A percentile compares a stretch with the other conserved stretches of the same genome.
phyloP scores from a whole-genome alignment of 23 tunicate species.

The Ascidia mentula region DNA sequence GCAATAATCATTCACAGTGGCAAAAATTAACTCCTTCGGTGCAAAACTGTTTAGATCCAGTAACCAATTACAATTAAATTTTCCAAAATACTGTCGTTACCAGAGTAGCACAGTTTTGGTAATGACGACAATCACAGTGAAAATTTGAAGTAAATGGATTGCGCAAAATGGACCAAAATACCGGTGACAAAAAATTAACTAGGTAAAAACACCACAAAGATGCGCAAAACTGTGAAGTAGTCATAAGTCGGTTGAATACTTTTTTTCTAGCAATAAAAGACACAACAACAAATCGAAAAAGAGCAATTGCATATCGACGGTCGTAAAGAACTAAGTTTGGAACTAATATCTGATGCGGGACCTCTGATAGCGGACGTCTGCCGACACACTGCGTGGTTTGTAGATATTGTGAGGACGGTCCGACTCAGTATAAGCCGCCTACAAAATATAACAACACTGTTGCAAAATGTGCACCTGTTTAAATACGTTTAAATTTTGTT shows the following conservation, averaged over 20 bases:
- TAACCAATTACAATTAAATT: background rate
- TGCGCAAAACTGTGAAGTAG: no score
- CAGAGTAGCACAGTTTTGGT: background rate
- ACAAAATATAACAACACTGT: background rate
- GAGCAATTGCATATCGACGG: background rate
- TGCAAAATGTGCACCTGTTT: no score
- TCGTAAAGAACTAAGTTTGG: background rate
- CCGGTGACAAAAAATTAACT: no score
- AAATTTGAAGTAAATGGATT: background rate
- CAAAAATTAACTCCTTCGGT: background rate
- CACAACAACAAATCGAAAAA: background rate
- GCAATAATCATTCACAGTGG: background rate
- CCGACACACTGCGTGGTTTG: conserved; percentile 27
- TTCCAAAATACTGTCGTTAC: background rate
- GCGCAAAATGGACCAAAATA: background rate
- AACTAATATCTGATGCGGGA: conserved; percentile 16
- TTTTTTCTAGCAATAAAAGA: background rate
- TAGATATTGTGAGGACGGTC: background rate
- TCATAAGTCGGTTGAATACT: background rate
- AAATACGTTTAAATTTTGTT: no score
- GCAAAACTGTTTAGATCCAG: background rate
- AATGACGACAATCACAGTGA: background rate
- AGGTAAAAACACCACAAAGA: no score
- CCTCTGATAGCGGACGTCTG: conserved; percentile 19
- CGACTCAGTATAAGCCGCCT: background rate